These are phyloP conservation scores for Tanytarsus gracilentus DNA, from an alignment of 2,888 invertebrate species.

Conservation along the genomic window DNA sequence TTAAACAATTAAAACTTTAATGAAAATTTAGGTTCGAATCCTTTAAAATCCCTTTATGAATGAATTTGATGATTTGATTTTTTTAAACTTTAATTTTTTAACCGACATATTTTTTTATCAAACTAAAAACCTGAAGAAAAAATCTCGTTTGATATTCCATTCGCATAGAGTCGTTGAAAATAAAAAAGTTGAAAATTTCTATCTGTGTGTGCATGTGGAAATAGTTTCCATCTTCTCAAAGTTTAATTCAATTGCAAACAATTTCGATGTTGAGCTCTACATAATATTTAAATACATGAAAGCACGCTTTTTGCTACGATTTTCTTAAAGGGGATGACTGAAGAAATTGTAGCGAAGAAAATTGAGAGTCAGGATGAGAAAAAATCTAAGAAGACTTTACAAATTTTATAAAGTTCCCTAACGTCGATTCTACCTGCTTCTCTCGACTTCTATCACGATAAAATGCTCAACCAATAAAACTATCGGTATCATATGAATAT, in stretches of 20 bases:
- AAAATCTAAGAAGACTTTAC: too few species aligned
- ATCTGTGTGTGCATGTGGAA: not conserved
- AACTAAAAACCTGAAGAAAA: not conserved
- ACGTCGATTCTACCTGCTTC: too few species aligned
- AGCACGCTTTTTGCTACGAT: not conserved
- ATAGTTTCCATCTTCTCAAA: not conserved
- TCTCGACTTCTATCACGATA: not conserved
- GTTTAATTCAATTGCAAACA: constrained; percentile 28
- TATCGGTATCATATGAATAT: constrained; percentile 22
- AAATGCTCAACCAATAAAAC: constrained; percentile 23
- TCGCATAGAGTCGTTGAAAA: not conserved
- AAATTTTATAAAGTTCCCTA: too few species aligned
- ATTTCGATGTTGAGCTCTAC: constrained; percentile 15
- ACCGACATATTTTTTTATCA: too few species aligned
- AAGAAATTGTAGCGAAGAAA: not conserved
- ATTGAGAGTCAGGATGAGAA: too few species aligned
- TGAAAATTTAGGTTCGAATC: too few species aligned
- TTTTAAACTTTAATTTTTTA: too few species aligned
- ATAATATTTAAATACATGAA: constrained; percentile 24
- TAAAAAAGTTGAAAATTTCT: not conserved
- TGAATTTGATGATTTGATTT: too few species aligned
- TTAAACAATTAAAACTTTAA: not conserved
- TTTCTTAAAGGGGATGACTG: not conserved
- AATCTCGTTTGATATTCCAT: constrained; percentile 10
- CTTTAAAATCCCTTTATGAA: too few species aligned